phyloP scores from a whole-genome alignment of 64 coral and sea anemone species.

The Montipora cactus region DNA sequence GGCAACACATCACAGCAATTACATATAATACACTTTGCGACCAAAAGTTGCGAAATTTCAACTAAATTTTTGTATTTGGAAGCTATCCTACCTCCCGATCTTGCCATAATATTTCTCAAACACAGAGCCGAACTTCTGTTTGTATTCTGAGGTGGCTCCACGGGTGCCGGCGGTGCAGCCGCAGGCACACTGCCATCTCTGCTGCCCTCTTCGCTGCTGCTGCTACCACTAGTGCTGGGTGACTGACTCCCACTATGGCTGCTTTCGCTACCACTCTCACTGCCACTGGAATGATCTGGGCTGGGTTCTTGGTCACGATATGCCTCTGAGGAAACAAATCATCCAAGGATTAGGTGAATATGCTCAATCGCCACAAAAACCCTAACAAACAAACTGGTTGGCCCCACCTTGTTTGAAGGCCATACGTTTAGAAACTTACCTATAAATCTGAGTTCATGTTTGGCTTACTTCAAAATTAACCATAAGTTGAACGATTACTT shows the following conservation, averaged over 20 bases:
- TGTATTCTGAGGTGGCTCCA: constrained; percentile 12
- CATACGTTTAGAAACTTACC: too few species aligned
- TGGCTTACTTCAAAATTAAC: too few species aligned
- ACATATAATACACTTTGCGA: too few species aligned
- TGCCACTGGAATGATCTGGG: constrained; percentile 63
- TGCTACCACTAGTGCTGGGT: constrained; percentile 59
- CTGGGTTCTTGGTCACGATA: constrained; percentile 50
- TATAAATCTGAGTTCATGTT: too few species aligned
- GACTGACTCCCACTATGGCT: constrained; percentile 52
- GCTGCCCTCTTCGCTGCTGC: constrained; percentile 74
- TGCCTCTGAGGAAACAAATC: constrained; percentile 34
- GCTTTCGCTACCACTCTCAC: constrained; percentile 70
- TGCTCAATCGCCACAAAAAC: too few species aligned
- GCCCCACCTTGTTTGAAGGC: too few species aligned
- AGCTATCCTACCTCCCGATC: constrained; percentile 67
- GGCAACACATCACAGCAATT: too few species aligned
- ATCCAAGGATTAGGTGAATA: not conserved
- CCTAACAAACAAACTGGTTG: too few species aligned
- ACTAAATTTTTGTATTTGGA: too few species aligned
- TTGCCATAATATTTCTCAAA: constrained; percentile 73
- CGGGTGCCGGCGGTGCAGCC: not conserved
- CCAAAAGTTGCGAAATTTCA: too few species aligned
- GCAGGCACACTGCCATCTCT: constrained; percentile 56
- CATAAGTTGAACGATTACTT: too few species aligned
- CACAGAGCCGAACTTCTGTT: constrained; percentile 58